Conservation (phyloP, 2,113 vertebrate genomes). For the Nematolebias whitei region DNA sequence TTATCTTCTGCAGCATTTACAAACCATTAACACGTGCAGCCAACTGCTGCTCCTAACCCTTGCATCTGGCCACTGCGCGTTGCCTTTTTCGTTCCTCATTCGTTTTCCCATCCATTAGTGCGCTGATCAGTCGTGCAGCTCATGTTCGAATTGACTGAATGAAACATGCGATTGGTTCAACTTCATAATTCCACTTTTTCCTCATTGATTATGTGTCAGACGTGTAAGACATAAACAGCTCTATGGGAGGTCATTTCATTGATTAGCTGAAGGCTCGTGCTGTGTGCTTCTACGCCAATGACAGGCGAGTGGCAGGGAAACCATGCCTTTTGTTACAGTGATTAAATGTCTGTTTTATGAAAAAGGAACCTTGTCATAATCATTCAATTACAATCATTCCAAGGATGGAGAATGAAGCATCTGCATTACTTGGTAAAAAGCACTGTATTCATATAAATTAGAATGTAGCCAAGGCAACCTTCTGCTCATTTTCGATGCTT, state of each 20-base stretch:
- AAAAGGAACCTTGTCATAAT: constrained; percentile 46
- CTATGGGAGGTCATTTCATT: constrained; percentile 63
- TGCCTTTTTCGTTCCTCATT: constrained; percentile 16
- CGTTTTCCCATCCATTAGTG: constrained; percentile 20
- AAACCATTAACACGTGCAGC: constrained; percentile 9
- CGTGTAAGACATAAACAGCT: constrained; percentile 56
- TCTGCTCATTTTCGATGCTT: not conserved
- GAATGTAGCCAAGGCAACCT: constrained; percentile 1
- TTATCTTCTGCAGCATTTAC: not conserved
- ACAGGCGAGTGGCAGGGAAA: constrained; percentile 29
- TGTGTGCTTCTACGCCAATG: constrained; percentile 33
- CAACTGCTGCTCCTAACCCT: not conserved
- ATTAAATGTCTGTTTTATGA: constrained; percentile 40
- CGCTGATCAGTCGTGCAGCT: constrained; percentile 25
- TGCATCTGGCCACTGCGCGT: not conserved
- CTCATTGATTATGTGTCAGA: constrained; percentile 71
- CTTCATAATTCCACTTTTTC: constrained; percentile 62
- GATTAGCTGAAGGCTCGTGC: constrained; percentile 46
- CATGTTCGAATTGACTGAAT: constrained; percentile 20
- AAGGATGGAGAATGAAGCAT: constrained; percentile 25
- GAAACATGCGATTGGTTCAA: constrained; percentile 59
- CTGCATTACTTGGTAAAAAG: constrained; percentile 8
- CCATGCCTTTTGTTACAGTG: constrained; percentile 5
- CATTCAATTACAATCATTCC: constrained; percentile 45
- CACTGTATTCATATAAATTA: not conserved